A percentile compares a stretch with the other conserved stretches of the same genome.
Evolutionary conservation across 2,888 invertebrate species (phyloP).

Genomic region (Caradrina kadenii): DNA sequence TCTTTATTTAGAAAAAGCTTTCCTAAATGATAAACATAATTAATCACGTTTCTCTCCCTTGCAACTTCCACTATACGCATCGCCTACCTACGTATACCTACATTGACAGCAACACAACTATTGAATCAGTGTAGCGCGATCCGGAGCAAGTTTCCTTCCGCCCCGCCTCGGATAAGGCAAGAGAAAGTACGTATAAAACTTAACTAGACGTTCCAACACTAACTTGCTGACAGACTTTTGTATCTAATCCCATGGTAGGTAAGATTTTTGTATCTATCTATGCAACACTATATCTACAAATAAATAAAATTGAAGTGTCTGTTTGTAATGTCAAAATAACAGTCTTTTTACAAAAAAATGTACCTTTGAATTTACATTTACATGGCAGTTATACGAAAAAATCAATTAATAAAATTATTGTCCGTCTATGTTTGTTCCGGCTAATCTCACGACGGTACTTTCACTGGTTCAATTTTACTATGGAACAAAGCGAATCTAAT

Average conservation of each 20-base stretch:
- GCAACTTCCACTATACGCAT: neutral
- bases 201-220: conserved; percentile 52
- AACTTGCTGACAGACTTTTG: conserved; percentile 47
- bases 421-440: too few relatives aligned
- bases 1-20: conserved; percentile 3
- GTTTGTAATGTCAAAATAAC: too few relatives aligned
- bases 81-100: neutral
- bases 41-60: conserved; percentile 4
- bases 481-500: too few relatives aligned
- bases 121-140: conserved; percentile 45
- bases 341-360: too few relatives aligned
- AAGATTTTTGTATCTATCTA: conserved; percentile 27
- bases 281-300: too few relatives aligned
- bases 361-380: too few relatives aligned
- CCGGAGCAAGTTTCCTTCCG: conserved; percentile 59
- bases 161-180: conserved; percentile 48
- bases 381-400: too few relatives aligned
- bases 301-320: too few relatives aligned
- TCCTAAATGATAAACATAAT: neutral
- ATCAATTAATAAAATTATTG: too few relatives aligned
- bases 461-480: too few relatives aligned
- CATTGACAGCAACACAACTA: conserved; percentile 42
- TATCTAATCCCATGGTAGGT: conserved; percentile 46
- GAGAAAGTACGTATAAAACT: conserved; percentile 58
- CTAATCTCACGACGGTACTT: too few relatives aligned